Evolutionary conservation across 2,797 vertebrate species (phyloP).

Genomic region (Mus caroli): DNA sequence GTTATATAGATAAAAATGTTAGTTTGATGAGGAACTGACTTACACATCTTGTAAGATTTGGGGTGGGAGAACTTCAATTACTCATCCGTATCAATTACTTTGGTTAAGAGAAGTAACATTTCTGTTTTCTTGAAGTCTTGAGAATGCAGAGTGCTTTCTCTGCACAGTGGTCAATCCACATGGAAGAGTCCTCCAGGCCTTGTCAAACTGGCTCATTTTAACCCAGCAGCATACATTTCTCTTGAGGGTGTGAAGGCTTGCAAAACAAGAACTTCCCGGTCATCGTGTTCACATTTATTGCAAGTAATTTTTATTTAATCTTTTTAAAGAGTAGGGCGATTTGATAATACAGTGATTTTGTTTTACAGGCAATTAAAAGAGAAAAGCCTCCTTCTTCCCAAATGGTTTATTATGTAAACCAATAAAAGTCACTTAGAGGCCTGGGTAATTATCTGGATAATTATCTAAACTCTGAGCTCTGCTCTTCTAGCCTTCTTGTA

Average conservation of each 20-base stretch:
- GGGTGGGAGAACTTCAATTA: accelerated
- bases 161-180: not conserved
- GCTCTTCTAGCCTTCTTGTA: slow-evolving; percentile 41
- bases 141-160: not conserved
- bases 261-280: not conserved
- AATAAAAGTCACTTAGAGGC: slow-evolving; percentile 75
- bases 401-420: slow-evolving; percentile 76
- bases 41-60: not conserved
- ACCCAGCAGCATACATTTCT: not conserved
- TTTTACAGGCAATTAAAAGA: slow-evolving; percentile 76
- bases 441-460: slow-evolving; percentile 74
- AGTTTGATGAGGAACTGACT: not conserved
- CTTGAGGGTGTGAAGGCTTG: not conserved
- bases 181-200: not conserved
- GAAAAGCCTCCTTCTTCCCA: slow-evolving; percentile 65
- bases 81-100: not conserved
- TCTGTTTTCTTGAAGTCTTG: not conserved
- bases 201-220: not conserved
- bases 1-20: not conserved
- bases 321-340: slow-evolving; percentile 47
- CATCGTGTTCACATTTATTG: slow-evolving; percentile 52
- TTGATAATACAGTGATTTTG: slow-evolving; percentile 60
- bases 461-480: slow-evolving; percentile 66
- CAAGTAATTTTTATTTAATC: slow-evolving; percentile 71
- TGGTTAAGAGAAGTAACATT: not conserved